Evolutionary conservation across 2,113 vertebrate species (phyloP).

Genomic region (Engraulis encrasicolus): DNA sequence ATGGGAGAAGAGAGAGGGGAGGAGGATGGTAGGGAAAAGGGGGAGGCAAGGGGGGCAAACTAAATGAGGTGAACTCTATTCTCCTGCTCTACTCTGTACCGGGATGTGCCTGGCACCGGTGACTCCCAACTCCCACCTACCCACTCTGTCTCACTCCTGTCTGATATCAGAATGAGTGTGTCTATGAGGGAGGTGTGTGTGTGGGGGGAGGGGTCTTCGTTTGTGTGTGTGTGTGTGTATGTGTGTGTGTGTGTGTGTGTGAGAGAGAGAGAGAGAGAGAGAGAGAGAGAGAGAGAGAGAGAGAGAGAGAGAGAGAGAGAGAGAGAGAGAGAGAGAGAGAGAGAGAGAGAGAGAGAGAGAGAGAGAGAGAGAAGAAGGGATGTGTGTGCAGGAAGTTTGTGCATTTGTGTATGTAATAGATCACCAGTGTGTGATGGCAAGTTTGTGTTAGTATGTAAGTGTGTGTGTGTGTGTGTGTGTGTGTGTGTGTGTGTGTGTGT

Average conservation of each 20-base stretch:
- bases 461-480: constrained; percentile 32
- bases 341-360: too few species aligned
- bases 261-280: too few species aligned
- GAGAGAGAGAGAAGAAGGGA: too few species aligned
- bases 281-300: too few species aligned
- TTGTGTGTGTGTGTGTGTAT: not conserved
- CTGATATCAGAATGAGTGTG: not conserved
- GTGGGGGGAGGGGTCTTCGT: constrained; percentile 30
- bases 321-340: too few species aligned
- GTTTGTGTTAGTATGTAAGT: not conserved
- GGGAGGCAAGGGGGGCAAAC: not conserved
- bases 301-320: too few species aligned
- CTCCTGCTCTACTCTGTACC: constrained; percentile 76
- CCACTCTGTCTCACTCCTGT: not conserved
- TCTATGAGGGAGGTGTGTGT: not conserved
- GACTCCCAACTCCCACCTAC: constrained; percentile 59
- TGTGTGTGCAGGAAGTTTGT: too few species aligned
- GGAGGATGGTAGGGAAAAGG: not conserved
- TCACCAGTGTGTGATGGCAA: too few species aligned
- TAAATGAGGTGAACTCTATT: constrained; percentile 62
- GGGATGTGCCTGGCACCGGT: constrained; percentile 65
- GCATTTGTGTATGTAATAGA: too few species aligned
- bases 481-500: constrained; percentile 34
- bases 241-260: not conserved
- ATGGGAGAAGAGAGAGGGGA: not conserved